These are phyloP conservation scores for Scaptomyza polygonia DNA, from an alignment of 2,888 invertebrate genomes.

Conservation along the genomic window DNA sequence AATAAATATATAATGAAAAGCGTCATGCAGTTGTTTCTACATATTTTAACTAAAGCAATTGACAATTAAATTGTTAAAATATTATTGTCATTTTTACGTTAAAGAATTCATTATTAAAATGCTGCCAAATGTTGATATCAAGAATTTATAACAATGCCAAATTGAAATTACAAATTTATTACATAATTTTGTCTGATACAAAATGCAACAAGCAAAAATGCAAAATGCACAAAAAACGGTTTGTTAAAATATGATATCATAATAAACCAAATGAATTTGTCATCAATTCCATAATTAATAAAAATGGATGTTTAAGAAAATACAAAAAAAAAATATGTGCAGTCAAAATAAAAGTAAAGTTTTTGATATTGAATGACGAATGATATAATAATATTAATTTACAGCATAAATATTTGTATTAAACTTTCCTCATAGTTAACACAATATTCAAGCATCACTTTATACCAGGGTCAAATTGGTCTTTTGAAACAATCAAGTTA, in stretches of 20 bases:
- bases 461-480: not conserved
- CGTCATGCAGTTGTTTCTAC: slow-evolving; percentile 16
- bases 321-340: not conserved
- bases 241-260: slow-evolving; percentile 17
- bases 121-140: slow-evolving; percentile 6
- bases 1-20: slow-evolving; percentile 3
- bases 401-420: not conserved
- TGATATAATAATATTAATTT: not conserved
- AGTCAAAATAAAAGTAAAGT: too few relatives aligned
- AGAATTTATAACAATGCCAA: slow-evolving; percentile 18
- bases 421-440: not conserved
- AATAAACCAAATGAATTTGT: slow-evolving; percentile 35
- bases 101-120: not conserved
- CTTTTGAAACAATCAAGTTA: not conserved
- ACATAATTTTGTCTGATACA: slow-evolving; percentile 12
- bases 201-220: slow-evolving; percentile 15
- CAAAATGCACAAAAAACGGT: slow-evolving; percentile 4
- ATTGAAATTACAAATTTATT: slow-evolving; percentile 32
- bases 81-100: not conserved
- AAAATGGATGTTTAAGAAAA: not conserved
- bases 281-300: slow-evolving; percentile 25
- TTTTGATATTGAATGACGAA: too few relatives aligned
- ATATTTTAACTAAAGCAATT: slow-evolving; percentile 2
- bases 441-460: not conserved
- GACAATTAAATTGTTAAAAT: not conserved